Conservation (phyloP, 2,113 vertebrate species). For the Ornithorhynchus anatinus region DNA sequence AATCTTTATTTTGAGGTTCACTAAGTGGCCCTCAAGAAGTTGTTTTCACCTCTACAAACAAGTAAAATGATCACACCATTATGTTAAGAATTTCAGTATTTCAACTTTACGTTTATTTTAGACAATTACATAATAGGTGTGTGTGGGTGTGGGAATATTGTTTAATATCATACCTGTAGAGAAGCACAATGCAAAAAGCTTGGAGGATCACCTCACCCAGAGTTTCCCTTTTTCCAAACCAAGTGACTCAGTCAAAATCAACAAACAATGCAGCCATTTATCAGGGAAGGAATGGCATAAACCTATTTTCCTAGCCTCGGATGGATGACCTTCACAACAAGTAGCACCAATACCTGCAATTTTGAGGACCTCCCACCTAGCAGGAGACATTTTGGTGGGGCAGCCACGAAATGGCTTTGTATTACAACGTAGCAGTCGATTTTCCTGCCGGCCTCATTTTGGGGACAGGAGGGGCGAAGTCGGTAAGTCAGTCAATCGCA, state of each 20-base stretch:
- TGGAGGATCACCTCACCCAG: neutral
- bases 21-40: neutral
- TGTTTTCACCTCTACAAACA: too few relatives aligned
- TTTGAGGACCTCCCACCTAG: too few relatives aligned
- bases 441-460: too few relatives aligned
- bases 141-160: neutral
- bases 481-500: too few relatives aligned
- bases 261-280: neutral
- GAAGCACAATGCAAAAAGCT: too few relatives aligned
- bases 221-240: neutral
- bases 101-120: neutral
- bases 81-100: too few relatives aligned
- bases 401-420: too few relatives aligned
- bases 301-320: neutral
- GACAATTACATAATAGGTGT: neutral
- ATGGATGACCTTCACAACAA: neutral
- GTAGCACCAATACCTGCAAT: neutral
- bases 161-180: neutral
- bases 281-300: conserved; percentile 2
- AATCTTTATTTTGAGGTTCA: neutral
- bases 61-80: too few relatives aligned
- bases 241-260: conserved; percentile 6
- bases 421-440: too few relatives aligned
- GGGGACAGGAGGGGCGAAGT: too few relatives aligned
- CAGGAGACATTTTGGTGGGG: too few relatives aligned